Conservation (phyloP, 2,113 vertebrate species). For the Brachyhypopomus gauderio region DNA sequence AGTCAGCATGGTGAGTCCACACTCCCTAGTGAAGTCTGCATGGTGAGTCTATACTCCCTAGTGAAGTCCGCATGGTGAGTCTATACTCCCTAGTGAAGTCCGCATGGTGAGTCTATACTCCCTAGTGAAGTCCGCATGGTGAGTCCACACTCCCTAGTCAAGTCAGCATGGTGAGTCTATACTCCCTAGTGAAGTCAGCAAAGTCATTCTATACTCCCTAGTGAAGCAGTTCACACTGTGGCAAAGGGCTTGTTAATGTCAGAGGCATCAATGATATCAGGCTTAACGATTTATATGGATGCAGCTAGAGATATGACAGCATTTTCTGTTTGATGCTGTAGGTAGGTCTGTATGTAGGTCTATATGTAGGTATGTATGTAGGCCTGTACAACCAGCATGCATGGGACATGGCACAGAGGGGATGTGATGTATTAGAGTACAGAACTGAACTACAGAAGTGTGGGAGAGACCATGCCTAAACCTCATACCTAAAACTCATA, state of each 20-base stretch:
- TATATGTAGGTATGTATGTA: neutral
- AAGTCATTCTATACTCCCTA: conserved; percentile 68
- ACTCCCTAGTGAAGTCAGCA: conserved; percentile 81
- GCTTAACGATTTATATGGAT: neutral
- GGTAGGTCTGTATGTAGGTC: neutral
- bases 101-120: conserved; percentile 77
- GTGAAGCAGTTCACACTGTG: no score
- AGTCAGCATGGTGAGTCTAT: conserved; percentile 87
- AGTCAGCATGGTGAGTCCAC: conserved; percentile 87
- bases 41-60: conserved; percentile 69
- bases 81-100: conserved; percentile 76
- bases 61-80: conserved; percentile 89
- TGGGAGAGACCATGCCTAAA: no score
- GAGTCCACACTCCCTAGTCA: conserved; percentile 69
- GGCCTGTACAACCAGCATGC: neutral
- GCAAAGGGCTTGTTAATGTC: no score
- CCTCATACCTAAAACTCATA: no score
- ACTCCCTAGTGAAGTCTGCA: conserved; percentile 81
- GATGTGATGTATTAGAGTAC: neutral
- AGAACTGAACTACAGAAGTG: no score
- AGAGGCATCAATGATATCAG: neutral
- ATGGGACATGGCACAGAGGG: no score
- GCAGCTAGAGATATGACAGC: neutral
- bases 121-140: conserved; percentile 86
- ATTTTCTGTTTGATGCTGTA: neutral